These are phyloP conservation scores for Diabrotica virgifera DNA, from an alignment of 1,140 invertebrate genomes.

Conservation along the genomic window DNA sequence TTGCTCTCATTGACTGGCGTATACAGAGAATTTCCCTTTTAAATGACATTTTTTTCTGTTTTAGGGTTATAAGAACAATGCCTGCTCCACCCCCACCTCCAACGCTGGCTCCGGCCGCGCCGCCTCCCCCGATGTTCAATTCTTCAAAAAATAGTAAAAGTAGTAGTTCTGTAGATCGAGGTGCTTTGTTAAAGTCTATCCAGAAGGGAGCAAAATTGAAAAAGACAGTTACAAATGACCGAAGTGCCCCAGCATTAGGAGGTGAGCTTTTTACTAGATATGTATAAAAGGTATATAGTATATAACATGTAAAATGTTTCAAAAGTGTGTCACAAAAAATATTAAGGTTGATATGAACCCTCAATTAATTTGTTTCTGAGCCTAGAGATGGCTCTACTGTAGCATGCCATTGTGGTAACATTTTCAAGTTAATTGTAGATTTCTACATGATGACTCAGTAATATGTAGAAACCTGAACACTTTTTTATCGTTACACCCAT, in stretches of 20 bases:
- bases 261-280: conserved; percentile 52
- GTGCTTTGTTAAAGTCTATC: conserved; percentile 75
- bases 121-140: conserved; percentile 54
- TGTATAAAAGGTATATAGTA: too few relatives aligned
- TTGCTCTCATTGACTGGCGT: too few relatives aligned
- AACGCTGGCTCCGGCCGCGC: conserved; percentile 63
- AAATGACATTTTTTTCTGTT: background rate
- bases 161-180: conserved; percentile 58
- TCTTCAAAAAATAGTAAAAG: conserved; percentile 30
- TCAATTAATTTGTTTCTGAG: too few relatives aligned
- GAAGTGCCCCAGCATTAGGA: conserved; percentile 74
- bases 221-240: conserved; percentile 84
- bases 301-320: background rate
- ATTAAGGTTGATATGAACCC: too few relatives aligned
- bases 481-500: too few relatives aligned
- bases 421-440: too few relatives aligned
- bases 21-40: too few relatives aligned
- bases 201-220: conserved; percentile 77
- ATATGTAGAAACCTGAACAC: too few relatives aligned
- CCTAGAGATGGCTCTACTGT: too few relatives aligned
- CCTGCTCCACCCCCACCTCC: conserved; percentile 56
- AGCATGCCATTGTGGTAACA: too few relatives aligned
- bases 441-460: too few relatives aligned
- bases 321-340: background rate
- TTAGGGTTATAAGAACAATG: conserved; percentile 40